Evolutionary conservation across 2,888 invertebrate species (phyloP), one percentile per base, ranked within the genome.

Genomic region (Polydrusus pterygomalis): DNA sequence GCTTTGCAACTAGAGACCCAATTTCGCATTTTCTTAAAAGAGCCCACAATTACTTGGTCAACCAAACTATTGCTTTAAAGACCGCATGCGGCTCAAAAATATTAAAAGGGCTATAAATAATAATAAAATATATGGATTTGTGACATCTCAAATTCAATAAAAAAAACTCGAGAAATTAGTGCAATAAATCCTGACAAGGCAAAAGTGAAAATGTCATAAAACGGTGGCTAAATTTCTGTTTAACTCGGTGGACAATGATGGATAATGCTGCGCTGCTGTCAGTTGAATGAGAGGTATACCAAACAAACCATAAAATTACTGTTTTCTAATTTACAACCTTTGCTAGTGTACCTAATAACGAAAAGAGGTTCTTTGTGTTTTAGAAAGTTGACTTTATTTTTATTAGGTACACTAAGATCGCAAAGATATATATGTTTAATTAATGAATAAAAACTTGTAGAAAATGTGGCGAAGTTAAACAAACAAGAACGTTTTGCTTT

Each of bases 221-320:
- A 70, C 71, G 47, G 75, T 75, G 71, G 75, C 68, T 43, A 69
- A 64, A 65, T 64, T 60, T 64, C 38, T 56, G 47, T 70, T 74
- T 69, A 75, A 70, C 74, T 63, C 54, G 18, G 10, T 17, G 30
- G 38, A 70, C 67, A 67, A 75, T 67, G 34, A 67, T 17, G 56
- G 9, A 70, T 62, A 64, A 70, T 70, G 58, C 17, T 30, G 54
- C n/a, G 6, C 40, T 51, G 68, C 30, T 54, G 25, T 56, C 43
- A 38, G n/a, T 17, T 40, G 38, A 68, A 68, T 70, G 25, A 9
- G 11, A 43, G 30, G 13, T 40, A 60, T 45, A 54, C 67, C 65
- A 75, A 75, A 75, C 75, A 75, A 75, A 75, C 71, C 75, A 75
- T 75, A 75, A 75, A 75, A 49, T 58, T 47, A 20, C 25, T 69